A percentile compares a stretch with the other conserved stretches of the same genome.
phyloP scores from a whole-genome alignment of 2,797 vertebrate genomes.

The Sandelia bainsii region DNA sequence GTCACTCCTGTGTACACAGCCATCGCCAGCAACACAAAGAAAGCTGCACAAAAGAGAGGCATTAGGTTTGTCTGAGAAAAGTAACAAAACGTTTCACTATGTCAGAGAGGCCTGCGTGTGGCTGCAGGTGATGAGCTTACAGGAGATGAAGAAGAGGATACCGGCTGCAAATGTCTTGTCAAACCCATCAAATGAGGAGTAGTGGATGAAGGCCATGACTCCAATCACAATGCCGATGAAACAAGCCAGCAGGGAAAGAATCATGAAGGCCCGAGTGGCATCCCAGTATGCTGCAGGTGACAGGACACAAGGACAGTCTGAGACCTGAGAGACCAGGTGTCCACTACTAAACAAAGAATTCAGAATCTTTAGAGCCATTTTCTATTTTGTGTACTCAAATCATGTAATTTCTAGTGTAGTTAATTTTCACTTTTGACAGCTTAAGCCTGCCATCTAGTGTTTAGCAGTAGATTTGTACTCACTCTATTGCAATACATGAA shows the following conservation, averaged over 20 bases:
- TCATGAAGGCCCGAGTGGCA: constrained; percentile 88
- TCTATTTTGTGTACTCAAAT: not conserved
- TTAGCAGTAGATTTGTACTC: not conserved
- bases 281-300: constrained; percentile 85
- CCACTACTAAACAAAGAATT: not conserved
- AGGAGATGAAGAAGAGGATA: constrained; percentile 89
- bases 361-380: not conserved
- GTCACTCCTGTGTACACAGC: constrained; percentile 88
- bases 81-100: fast-evolving
- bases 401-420: not conserved
- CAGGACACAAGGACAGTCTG: not conserved
- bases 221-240: constrained; percentile 87
- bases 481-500: not conserved
- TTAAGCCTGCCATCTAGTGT: constrained; percentile 38
- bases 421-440: not conserved
- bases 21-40: constrained; percentile 90
- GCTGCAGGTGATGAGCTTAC: constrained; percentile 62
- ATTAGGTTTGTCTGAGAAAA: not conserved
- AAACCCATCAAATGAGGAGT: constrained; percentile 85
- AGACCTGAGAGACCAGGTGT: not conserved
- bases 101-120: not conserved
- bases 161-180: constrained; percentile 89
- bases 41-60: constrained; percentile 68
- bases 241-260: constrained; percentile 86
- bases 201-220: constrained; percentile 88